Percentiles rank a stretch among this genome's conserved stretches.
Conservation (phyloP, 2,888 invertebrate species). For the Megastigmus dorsalis region DNA sequence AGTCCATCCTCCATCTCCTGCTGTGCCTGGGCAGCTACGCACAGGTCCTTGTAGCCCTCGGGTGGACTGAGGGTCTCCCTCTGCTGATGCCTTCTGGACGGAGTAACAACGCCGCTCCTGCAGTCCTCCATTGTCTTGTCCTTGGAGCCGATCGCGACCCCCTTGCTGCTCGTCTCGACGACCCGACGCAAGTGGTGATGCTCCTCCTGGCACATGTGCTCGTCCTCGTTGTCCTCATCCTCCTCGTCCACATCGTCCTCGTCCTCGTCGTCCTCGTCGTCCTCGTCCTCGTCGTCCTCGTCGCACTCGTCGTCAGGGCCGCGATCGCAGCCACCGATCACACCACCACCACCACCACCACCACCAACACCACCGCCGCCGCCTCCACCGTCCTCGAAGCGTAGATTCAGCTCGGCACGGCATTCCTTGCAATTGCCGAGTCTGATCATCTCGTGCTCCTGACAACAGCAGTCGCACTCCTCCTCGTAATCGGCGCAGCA, state of each 20-base stretch:
- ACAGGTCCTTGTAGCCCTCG: conserved; percentile 93
- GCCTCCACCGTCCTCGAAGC: conserved; percentile 71
- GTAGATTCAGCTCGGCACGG: conserved; percentile 70
- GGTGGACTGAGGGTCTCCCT: conserved; percentile 92
- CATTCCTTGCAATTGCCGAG: conserved; percentile 78
- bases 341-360: conserved; percentile 62
- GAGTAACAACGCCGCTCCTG: conserved; percentile 1
- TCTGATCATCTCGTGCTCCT: conserved; percentile 82
- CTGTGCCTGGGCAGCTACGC: conserved; percentile 72
- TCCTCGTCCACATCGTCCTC: conserved; percentile 51
- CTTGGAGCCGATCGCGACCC: too few species aligned
- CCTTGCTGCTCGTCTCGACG: conserved; percentile 18
- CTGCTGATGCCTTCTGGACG: conserved; percentile 59
- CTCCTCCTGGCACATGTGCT: conserved; percentile 58
- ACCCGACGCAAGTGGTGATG: conserved; percentile 30
- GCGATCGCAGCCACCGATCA: conserved; percentile 16
- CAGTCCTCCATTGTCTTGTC: conserved; percentile 36
- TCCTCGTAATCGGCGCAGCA: conserved; percentile 89
- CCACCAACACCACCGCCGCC: conserved; percentile 56
- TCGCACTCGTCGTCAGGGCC: conserved; percentile 57
- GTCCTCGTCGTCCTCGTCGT: conserved; percentile 59
- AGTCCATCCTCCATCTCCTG: conserved; percentile 69
- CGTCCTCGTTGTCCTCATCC: conserved; percentile 54
- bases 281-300: conserved; percentile 59
- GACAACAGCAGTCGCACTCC: conserved; percentile 82